Evolutionary conservation across 2,888 invertebrate species (phyloP), one percentile per base, ranked within the genome.

Genomic region (Tetramorium bicarinatum): DNA sequence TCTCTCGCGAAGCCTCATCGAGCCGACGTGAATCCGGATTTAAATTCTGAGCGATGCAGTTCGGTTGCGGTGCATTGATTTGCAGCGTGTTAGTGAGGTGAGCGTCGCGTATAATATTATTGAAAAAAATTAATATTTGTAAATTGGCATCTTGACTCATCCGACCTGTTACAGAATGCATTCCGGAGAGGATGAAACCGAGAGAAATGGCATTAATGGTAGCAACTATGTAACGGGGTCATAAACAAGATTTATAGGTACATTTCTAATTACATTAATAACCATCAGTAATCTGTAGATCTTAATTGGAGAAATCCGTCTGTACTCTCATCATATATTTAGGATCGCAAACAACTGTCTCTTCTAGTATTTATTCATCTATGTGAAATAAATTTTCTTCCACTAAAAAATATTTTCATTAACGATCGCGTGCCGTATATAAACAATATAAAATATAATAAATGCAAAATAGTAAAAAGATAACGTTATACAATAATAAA

Each of bases 191-290:
- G 44, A 79, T 29, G 18, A 44, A 15, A 21, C 18, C 38, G 21
- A 21, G 21, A 62, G 21, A 47, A 79, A 25, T 18, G 21, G 21
- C 21, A 49, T 47, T 41, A n/a, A 29, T 21, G 44, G 3, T 47
- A 15, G 8, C 21, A 25, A 18, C 49, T 47, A 74, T 74, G 59
- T 80, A 80, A 80, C 13, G 47, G 15, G n/a, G 21, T 49, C 25
- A 13, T 59, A 79, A 79, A 72, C 47, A 72, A 21, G 13, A 72
- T 18, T 80, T 61, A 25, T 72, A 74, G 34, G 79, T 80, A 47
- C 25, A 44, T 21, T 44, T 3, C 9, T 47, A 49, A 67, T 67
- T 66, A 66, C 44, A 44, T 47, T 47, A 67, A 67, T 67, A 29
- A 67, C 0, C 18, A 9, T 18, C 4, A 18, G 25, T 64, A 62